These are phyloP conservation scores for Lagocephalus sceleratus DNA, from an alignment of 2,797 vertebrate genomes.

Conservation along the genomic window DNA sequence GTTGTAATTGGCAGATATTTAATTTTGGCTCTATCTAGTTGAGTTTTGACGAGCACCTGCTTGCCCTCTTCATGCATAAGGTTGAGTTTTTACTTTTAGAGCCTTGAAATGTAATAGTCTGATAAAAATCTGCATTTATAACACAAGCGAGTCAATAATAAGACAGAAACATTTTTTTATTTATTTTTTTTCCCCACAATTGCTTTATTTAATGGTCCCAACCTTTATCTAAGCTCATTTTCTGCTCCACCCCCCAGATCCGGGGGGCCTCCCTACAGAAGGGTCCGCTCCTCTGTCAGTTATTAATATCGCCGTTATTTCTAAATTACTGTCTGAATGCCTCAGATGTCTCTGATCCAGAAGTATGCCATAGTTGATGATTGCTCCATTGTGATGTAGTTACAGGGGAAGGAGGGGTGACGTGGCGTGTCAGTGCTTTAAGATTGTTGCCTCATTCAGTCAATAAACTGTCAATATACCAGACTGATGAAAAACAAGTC, in stretches of 20 bases:
- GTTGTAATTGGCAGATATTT: conserved; percentile 41
- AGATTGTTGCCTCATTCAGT: no score
- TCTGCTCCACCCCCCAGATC: conserved; percentile 36
- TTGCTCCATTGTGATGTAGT: conserved; percentile 1
- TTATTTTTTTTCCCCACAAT: background rate
- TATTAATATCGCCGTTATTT: conserved; percentile 18
- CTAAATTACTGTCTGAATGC: conserved; percentile 26
- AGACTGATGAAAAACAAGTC: no score
- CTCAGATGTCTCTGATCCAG: conserved; percentile 13
- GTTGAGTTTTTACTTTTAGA: no score
- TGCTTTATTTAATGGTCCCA: no score
- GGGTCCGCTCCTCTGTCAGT: conserved; percentile 17
- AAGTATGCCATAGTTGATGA: conserved; percentile 3
- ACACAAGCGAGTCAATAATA: conserved; percentile 28
- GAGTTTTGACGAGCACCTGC: conserved; percentile 9
- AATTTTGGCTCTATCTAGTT: conserved; percentile 24
- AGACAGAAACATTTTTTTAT: background rate
- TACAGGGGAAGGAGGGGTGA: background rate
- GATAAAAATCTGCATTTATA: conserved; percentile 23
- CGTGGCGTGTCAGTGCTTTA: no score
- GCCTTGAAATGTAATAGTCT: no score
- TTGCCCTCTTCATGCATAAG: no score
- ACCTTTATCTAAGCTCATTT: conserved; percentile 25
- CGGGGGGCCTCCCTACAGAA: conserved; percentile 15
- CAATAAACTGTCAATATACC: no score